These are phyloP conservation scores for Lissocephala sabroskyi DNA, from an alignment of 2,888 invertebrate species.

Conservation along the genomic window DNA sequence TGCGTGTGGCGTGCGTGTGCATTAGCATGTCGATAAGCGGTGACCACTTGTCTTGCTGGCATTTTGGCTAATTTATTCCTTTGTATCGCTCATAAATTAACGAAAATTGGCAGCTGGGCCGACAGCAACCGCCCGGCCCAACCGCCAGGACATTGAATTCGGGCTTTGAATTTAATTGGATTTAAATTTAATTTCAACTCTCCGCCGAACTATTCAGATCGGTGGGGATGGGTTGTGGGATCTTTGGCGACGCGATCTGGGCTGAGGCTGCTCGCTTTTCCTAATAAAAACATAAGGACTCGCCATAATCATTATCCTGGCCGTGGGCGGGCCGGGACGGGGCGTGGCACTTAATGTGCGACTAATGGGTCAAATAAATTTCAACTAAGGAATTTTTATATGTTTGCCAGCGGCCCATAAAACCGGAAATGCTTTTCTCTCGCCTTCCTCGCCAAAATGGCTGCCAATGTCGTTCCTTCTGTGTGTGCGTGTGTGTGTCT, in stretches of 20 bases:
- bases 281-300: slow-evolving; percentile 34
- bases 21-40: slow-evolving; percentile 30
- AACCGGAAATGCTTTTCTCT: slow-evolving; percentile 34
- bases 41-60: slow-evolving; percentile 23
- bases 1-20: slow-evolving; percentile 11
- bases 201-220: too few relatives aligned
- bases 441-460: slow-evolving; percentile 3
- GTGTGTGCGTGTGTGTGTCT: slow-evolving; percentile 3
- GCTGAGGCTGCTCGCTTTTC: slow-evolving; percentile 8
- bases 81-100: slow-evolving; percentile 61
- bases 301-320: slow-evolving; percentile 44
- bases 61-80: slow-evolving; percentile 59
- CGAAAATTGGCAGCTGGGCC: slow-evolving; percentile 47
- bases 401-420: slow-evolving; percentile 51
- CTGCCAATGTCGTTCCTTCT: neutral
- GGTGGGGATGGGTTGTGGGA: too few relatives aligned
- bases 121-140: too few relatives aligned
- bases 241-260: too few relatives aligned
- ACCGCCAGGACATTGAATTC: too few relatives aligned
- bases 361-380: slow-evolving; percentile 62
- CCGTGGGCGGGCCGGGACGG: slow-evolving; percentile 24
- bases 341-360: slow-evolving; percentile 52
- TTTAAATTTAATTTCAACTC: too few relatives aligned
- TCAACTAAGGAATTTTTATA: slow-evolving; percentile 66
- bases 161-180: too few relatives aligned